Percentiles rank a stretch among this genome's conserved stretches.
phyloP scores from a whole-genome alignment of 2,888 invertebrate genomes.

The Trachelus troglodyta region DNA sequence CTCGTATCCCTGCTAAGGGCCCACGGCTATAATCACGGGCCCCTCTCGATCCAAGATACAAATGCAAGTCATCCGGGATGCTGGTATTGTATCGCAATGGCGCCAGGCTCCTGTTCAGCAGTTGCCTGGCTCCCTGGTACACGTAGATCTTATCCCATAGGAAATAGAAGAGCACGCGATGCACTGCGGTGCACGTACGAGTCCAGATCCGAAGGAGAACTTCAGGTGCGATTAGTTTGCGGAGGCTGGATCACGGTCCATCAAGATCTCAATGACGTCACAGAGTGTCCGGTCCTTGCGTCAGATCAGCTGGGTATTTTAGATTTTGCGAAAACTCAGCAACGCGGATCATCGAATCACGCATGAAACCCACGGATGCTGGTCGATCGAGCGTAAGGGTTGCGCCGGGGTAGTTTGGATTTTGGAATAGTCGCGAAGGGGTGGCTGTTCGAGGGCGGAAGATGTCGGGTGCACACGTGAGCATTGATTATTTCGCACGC shows the following conservation, averaged over 20 bases:
- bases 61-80: constrained; percentile 60
- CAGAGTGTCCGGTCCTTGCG: background rate
- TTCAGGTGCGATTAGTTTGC: background rate
- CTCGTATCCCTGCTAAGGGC: constrained; percentile 25
- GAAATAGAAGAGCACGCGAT: constrained; percentile 21
- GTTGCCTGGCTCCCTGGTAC: constrained; percentile 30
- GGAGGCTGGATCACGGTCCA: background rate
- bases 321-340: background rate
- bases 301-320: background rate
- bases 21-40: constrained; percentile 51
- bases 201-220: background rate
- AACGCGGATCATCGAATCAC: background rate
- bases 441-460: background rate
- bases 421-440: background rate
- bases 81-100: constrained; percentile 56
- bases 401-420: background rate
- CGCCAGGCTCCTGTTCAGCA: constrained; percentile 62
- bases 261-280: background rate
- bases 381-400: background rate
- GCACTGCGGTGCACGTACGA: background rate
- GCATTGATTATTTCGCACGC: constrained; percentile 14
- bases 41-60: constrained; percentile 33
- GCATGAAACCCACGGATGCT: background rate
- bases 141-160: constrained; percentile 25
- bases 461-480: background rate